A percentile compares a stretch with the other conserved stretches of the same genome.
Conservation (phyloP, 2,888 invertebrate genomes). For the Eupithecia vulgata region DNA sequence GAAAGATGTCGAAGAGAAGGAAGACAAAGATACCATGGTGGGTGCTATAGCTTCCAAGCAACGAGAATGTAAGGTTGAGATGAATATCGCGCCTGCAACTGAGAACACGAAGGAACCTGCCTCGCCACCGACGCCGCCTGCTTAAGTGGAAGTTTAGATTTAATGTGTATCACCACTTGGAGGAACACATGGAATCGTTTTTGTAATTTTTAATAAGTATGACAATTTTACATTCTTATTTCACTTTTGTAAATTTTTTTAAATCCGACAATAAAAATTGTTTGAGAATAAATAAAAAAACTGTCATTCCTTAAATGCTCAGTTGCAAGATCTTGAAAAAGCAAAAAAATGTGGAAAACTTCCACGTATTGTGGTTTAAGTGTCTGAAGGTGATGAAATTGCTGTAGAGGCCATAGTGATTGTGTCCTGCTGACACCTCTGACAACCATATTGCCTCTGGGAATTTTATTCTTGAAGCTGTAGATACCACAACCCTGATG, state of each 20-base stretch:
- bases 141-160: not conserved
- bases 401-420: conserved; percentile 18
- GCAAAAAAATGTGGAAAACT: not conserved
- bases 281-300: too few species aligned
- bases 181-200: not conserved
- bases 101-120: not conserved
- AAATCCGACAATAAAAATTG: too few species aligned
- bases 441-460: conserved; percentile 16
- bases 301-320: not conserved
- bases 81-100: not conserved
- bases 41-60: not conserved
- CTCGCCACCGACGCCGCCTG: not conserved
- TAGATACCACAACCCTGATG: conserved; percentile 14
- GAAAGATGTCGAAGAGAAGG: not conserved
- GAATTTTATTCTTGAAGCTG: conserved; percentile 15
- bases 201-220: too few species aligned
- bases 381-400: not conserved
- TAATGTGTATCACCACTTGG: not conserved
- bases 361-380: not conserved
- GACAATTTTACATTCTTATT: too few species aligned
- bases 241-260: too few species aligned
- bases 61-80: not conserved
- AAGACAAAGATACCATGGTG: not conserved
- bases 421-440: conserved; percentile 11
- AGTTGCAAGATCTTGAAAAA: not conserved